phyloP scores from a whole-genome alignment of 2,888 invertebrate genomes.

The Elysia crispata region DNA sequence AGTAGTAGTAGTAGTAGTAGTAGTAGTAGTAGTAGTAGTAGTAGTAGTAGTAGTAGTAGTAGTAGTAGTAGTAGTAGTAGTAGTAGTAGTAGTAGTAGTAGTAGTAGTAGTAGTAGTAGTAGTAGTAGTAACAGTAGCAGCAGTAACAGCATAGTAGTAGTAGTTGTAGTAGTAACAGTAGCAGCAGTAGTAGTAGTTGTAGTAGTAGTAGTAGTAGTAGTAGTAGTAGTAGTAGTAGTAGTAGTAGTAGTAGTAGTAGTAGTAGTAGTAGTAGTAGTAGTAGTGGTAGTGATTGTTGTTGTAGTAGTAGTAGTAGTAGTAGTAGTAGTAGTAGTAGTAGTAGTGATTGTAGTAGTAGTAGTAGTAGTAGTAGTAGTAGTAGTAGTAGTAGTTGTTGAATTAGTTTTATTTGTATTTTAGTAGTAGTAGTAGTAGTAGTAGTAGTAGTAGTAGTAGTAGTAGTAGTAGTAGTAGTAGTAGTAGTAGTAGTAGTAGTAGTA shows the following conservation, averaged over 20 bases:
- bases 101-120: conserved; percentile 9
- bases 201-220: conserved; percentile 41
- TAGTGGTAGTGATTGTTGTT: too few species aligned
- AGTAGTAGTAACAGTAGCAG: conserved; percentile 35
- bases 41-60: conserved; percentile 31
- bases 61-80: conserved; percentile 22
- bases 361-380: too few species aligned
- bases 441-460: too few species aligned
- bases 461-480: conserved; percentile 11
- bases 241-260: conserved; percentile 9
- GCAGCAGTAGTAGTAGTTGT: conserved; percentile 38
- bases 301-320: too few species aligned
- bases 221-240: conserved; percentile 33
- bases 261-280: too few species aligned
- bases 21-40: conserved; percentile 40
- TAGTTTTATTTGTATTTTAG: too few species aligned
- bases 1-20: conserved; percentile 35
- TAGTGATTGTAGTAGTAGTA: too few species aligned
- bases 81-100: conserved; percentile 9
- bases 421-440: too few species aligned
- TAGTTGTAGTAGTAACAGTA: too few species aligned
- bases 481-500: conserved; percentile 33
- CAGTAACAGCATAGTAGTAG: too few species aligned
- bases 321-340: too few species aligned
- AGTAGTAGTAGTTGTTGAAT: too few species aligned